These are phyloP conservation scores for Eulemur mongoz DNA, from an alignment of 2,797 vertebrate species.

Conservation along the genomic window DNA sequence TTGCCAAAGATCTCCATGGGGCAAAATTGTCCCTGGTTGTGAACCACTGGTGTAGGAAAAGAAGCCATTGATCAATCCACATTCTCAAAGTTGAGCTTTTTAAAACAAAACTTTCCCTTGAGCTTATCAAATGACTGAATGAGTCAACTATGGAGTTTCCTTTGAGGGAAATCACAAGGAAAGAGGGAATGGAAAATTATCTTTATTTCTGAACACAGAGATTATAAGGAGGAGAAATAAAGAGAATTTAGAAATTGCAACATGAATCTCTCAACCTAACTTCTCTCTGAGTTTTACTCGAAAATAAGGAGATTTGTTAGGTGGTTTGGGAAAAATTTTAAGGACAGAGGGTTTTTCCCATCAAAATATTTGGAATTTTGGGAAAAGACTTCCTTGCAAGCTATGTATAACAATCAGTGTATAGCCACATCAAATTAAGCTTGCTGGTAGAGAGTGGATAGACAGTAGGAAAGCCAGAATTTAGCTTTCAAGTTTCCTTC, in stretches of 20 bases:
- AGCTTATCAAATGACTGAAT: neutral
- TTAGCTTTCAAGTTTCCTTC: neutral
- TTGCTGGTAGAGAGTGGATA: neutral
- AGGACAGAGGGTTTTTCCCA: accelerated
- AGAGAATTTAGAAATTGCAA: neutral
- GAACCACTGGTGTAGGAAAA: neutral
- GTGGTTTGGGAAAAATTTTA: neutral
- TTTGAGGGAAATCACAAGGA: neutral
- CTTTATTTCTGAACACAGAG: neutral
- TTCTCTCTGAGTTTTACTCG: neutral
- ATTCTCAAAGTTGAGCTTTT: neutral
- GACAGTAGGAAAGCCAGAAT: neutral
- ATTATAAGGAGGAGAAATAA: neutral
- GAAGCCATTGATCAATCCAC: neutral
- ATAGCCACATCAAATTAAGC: neutral
- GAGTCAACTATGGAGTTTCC: neutral
- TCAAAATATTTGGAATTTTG: neutral
- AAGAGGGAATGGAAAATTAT: neutral
- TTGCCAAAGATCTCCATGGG: neutral
- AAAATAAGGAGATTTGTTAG: neutral
- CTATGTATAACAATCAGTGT: neutral
- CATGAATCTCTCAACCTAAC: neutral
- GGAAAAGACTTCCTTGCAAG: neutral
- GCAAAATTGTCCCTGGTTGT: neutral
- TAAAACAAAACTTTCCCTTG: neutral